Base-by-base conservation (phyloP, 2,113 vertebrate genomes). In the Chaetorhynchus papuensis region DNA sequence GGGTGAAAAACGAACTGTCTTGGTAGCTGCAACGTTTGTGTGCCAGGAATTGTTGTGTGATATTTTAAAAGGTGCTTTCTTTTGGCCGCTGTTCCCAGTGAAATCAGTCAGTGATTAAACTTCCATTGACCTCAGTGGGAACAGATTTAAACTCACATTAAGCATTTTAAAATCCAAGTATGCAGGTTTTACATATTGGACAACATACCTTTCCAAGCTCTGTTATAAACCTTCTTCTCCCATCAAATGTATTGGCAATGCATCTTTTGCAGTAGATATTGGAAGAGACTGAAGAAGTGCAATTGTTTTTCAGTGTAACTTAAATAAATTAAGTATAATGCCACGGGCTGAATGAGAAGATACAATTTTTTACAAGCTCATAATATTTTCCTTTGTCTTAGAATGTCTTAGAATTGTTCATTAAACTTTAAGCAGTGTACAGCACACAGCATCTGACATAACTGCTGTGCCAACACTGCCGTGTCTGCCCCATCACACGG, bases 381-480 rank as follows among this genome's bases (percentile, higher is more conserved):
- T 88, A 70, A 94, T 71, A 54, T 68, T 93, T 76, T 68, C 33
- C 63, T 97, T 96, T 93, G 70, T 88, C 87, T 94, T 72, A 86
- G 84, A 86, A 86, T 57, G 60, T 84, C 83, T 69, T 45, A n/a
- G 64, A 87, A 69, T 53, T 61, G 50, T 82, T 97, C 90, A 97
- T 97, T 97, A 97, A 98, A 97, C 83, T 96, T 96, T 97, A 89
- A 98, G 84, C 50, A 94, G 50, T 2, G 21, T 42, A 89, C 56
- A 87, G 81, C 69, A 89, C 3, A 20, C 87, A 82, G 37, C 88
- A 93, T 80, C 87, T 30, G 22, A 61, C 41, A 65, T 10, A 96
- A 93, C 66, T 71, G 59, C 47, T 2, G 1, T 50, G 84, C 82
- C 81, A 94, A 81, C 76, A 42, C 37, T 56, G 81, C 90, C 63